Base-by-base conservation (phyloP, 1,140 invertebrate genomes). In the Bombus waltoni region DNA sequence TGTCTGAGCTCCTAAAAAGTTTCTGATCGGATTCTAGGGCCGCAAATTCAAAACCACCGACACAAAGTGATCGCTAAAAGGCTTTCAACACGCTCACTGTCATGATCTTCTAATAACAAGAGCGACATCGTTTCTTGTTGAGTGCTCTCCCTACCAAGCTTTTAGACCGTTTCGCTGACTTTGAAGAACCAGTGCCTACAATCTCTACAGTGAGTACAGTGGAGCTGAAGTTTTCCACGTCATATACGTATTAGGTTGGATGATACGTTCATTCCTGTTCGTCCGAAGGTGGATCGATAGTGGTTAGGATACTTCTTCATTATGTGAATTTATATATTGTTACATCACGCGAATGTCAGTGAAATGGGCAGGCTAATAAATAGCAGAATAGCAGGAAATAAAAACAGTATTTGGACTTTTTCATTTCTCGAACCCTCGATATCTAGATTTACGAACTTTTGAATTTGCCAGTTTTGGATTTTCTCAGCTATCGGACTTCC, bases 31-130 rank as follows among this genome's bases (percentile, higher is more conserved):
- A 42, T 71, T 42, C 10, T 8, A 42, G 38, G 25, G 4, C 10
- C 4, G 1, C 38, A 53, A 32, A 13, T 44, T 74, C 42, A 35
- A 74, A 53, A 35, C 13, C 32, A n/a, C 11, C n/a, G 73, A 22
- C 44, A 75, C 18, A 25, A 75, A 75, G 40, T 18, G n/a, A 75
- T 75, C 47, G n/a, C 25, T 35, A 57, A 75, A 57, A 44, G 47
- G 73, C 44, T 75, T 53, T 75, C 57, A 57, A 38, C 70, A n/a
- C 38, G 32, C 15, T 53, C 47, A 25, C 18, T 28, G 18, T 35
- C 9, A 40, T 38, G 38, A 71, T 28, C 25, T 71, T 71, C 44
- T 57, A 25, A 53, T 35, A 57, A 75, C 32, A 28, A 66, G n/a
- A n/a, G 42, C n/a, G n/a, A 15, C n/a, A 40, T 38, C 57, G 22